Conservation (phyloP, 2,888 invertebrate genomes). For the Spatulosminthurus flaviceps region DNA sequence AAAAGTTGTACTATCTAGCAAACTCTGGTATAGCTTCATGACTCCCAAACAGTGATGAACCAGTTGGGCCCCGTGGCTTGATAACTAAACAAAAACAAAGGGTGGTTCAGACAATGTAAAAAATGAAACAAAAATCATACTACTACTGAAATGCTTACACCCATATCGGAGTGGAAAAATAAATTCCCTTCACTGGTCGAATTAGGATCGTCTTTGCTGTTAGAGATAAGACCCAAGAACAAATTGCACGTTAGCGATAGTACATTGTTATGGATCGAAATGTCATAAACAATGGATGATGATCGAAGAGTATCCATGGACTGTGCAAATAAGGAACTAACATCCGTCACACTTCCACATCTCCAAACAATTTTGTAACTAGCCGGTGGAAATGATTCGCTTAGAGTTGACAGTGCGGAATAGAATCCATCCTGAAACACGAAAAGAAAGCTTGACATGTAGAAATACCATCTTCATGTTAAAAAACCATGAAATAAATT, state of each 20-base stretch:
- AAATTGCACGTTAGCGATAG: slow-evolving; percentile 71
- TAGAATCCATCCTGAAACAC: slow-evolving; percentile 72
- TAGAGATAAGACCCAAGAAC: slow-evolving; percentile 65
- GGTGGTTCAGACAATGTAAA: no score
- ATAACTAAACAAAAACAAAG: slow-evolving; percentile 65
- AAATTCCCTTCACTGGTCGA: slow-evolving; percentile 38
- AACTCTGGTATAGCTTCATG: slow-evolving; percentile 78
- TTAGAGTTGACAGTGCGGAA: slow-evolving; percentile 75
- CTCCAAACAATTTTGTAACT: slow-evolving; percentile 76
- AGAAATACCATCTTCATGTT: no score
- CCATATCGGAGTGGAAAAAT: slow-evolving; percentile 32
- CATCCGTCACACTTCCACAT: slow-evolving; percentile 66
- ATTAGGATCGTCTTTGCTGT: not conserved
- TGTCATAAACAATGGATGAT: slow-evolving; percentile 70
- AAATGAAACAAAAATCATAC: no score
- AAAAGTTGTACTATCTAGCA: slow-evolving; percentile 68
- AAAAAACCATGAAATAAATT: no score
- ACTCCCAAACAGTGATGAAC: slow-evolving; percentile 76
- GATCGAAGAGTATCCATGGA: slow-evolving; percentile 68
- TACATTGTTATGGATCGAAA: slow-evolving; percentile 68
- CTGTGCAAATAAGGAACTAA: slow-evolving; percentile 67
- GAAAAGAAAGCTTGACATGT: slow-evolving; percentile 44
- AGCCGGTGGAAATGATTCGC: slow-evolving; percentile 75
- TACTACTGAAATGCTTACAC: not conserved
- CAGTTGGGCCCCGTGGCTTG: slow-evolving; percentile 73